Percentiles rank a stretch among this genome's conserved stretches.
Evolutionary conservation across 1,140 invertebrate species (phyloP).

Genomic region (Cecropterus lyciades): DNA sequence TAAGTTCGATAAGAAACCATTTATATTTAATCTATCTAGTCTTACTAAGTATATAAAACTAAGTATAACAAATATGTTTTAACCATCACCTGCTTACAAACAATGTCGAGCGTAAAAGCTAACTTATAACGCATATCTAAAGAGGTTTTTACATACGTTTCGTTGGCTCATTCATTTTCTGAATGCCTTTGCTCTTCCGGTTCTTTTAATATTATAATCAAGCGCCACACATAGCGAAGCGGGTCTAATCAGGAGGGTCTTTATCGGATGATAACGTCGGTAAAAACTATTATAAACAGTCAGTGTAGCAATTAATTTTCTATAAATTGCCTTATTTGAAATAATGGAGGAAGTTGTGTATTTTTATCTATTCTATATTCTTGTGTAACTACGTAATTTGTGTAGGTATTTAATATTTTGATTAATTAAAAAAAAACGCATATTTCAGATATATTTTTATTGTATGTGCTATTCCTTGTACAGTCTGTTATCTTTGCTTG

Average conservation of each 20-base stretch:
- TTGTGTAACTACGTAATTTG: too few relatives aligned
- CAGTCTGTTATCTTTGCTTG: too few relatives aligned
- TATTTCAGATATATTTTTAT: too few relatives aligned
- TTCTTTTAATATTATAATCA: slow-evolving; percentile 16
- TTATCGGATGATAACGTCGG: not conserved
- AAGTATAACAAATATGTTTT: too few relatives aligned
- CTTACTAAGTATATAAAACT: too few relatives aligned
- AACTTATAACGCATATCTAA: not conserved
- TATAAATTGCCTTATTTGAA: slow-evolving; percentile 3
- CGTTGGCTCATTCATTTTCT: slow-evolving; percentile 7
- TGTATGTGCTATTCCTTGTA: too few relatives aligned
- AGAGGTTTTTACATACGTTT: not conserved
- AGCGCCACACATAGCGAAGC: not conserved
- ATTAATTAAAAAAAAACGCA: too few relatives aligned
- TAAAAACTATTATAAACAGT: not conserved
- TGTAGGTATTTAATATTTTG: too few relatives aligned
- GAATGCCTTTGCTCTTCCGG: slow-evolving; percentile 6
- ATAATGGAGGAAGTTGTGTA: not conserved
- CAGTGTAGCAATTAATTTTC: slow-evolving; percentile 16
- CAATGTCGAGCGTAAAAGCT: not conserved
- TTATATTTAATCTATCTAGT: too few relatives aligned
- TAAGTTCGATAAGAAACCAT: too few relatives aligned
- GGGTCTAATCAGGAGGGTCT: too few relatives aligned
- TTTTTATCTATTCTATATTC: not conserved
- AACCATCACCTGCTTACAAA: not conserved